Evolutionary conservation across 2,113 vertebrate genomes (phyloP), one percentile per base, ranked within the genome.

Genomic region (Seriola quinqueradiata): DNA sequence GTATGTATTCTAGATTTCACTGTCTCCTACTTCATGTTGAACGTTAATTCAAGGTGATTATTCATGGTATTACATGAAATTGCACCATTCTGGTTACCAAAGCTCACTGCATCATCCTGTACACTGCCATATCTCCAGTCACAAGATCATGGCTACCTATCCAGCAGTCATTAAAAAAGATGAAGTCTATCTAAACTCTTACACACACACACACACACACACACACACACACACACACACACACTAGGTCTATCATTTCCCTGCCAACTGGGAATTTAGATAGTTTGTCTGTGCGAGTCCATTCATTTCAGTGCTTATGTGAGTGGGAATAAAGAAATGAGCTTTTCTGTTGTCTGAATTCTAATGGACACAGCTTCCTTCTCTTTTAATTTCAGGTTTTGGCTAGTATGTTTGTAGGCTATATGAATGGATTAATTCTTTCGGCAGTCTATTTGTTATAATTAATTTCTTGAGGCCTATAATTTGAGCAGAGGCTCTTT

Each of bases 401-500:
- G 17, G 4, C 1, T 9, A 9, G 50, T 52, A 17, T 42, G 40
- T 42, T 42, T 42, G 40, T 42, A 11, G 40, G 40, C 40, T 42
- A 42, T 52, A 52, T n/a, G 50, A 19, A 66, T 70, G 14, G 25
- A 55, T 23, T 42, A 36, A 42, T 42, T 38, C 34, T 52, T 28
- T 13, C 23, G 14, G 36, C n/a, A 36, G 23, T 50, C 34, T 32
- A 38, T 44, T 21, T 64, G 40, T 64, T 7, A 40, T 25, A 9
- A 68, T 76, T 65, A 3, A 44, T n/a, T 79, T 48, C 65, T 79
- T 57, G 16, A 58, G 57, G 16, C 38, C 3, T 42, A 50, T 58
- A 13, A 65, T 64, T 28, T 57, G 14, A 66, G 23, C 50, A 42
- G 21, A 12, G 21, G 19, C 83, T 60, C 36, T 60, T 72, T 67